Evolutionary conservation across 2,113 vertebrate genomes (phyloP), one percentile per base, ranked within the genome.

Genomic region (Hemicordylus capensis): DNA sequence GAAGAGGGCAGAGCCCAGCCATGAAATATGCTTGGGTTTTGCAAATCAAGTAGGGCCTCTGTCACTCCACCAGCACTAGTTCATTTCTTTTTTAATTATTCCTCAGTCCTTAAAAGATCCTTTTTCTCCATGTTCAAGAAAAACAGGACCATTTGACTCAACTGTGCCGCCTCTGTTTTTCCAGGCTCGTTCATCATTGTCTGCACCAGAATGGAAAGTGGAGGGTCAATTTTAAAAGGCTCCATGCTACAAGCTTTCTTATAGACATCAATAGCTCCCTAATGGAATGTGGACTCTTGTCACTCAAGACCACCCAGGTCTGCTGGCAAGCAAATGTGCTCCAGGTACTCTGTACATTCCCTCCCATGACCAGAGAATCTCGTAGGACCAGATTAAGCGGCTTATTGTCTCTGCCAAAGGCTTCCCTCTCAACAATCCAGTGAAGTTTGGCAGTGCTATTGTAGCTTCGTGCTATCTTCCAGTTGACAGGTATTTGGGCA

Each of bases 151-250:
- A 34, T 37, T 84, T 42, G 88, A 59, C 91, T 95, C 93, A 91
- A 92, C 92, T 90, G 92, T 87, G 90, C 91, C 42, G 89, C 83
- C 87, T 88, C 84, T 81, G 59, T 89, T 94, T 90, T 91, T 66
- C 46, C 0, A 26, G 76, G 79, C 90, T 92, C 94, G 90, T 95
- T 93, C 92, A 91, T 95, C 94, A 94, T 94, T 94, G 93, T 94
- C 91, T 82, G 9, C 82, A 0, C 73, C 91, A 94, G 89, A 94
- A 94, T 94, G 89, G 90, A 91, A 93, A 91, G 87, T 91, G 85
- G 87, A 90, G 92, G 93, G 89, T 94, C 93, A 94, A 88, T 86
- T 94, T 94, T 93, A 90, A 95, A 95, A 93, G 93, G 91, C 73
- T 17, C 67, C 0, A 3, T 3, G 75, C 70, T 82, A 56, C 92